Base-by-base conservation (phyloP, 2,113 vertebrate genomes). In the Ameiurus melas region DNA sequence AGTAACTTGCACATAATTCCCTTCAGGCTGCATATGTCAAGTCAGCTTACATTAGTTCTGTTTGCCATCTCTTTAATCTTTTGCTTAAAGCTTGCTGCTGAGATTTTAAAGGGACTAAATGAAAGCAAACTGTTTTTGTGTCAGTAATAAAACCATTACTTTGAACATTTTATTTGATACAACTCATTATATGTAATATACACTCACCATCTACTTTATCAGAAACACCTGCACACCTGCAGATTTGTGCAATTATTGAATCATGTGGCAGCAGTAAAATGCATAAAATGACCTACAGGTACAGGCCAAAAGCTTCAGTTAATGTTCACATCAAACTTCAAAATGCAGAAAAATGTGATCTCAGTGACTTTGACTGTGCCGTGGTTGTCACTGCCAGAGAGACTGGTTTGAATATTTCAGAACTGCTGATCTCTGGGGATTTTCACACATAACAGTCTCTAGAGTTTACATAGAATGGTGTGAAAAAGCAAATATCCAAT, bases 21-120 rank as follows among this genome's bases (percentile, higher is more conserved):
- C 88, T 89, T 87, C 57, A 84, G 89, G 83, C 88, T 75, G 89
- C 68, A 83, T 90, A 87, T 91, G 90, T 82, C 89, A 71, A 77
- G 81, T 85, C 85, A 83, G 83, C 66, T 90, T 89, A 84, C 73
- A 85, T 53, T 77, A 82, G 85, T 87, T 86, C 75, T 73, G 47
- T 83, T 89, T 90, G 79, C 81, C 70, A 88, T 81, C 53, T 70
- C 75, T 90, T 89, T 62, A 70, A 88, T 89, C 89, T 86, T 90
- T 39, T 25, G 33, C 75, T 87, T 88, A 55, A 91, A 88, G 36
- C 84, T 60, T 47, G 47, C 25, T n/a, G 75, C 53, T n/a, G 77
- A 87, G 64, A 77, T 89, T 90, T 77, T 83, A 53, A 81, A 64
- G 77, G 55, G 27, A 75, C 83, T 82, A 64, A 78, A 86, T 82